Evolutionary conservation across 92 coral and sea anemone species (phyloP).

Genomic region (Virgularia gustaviana): DNA sequence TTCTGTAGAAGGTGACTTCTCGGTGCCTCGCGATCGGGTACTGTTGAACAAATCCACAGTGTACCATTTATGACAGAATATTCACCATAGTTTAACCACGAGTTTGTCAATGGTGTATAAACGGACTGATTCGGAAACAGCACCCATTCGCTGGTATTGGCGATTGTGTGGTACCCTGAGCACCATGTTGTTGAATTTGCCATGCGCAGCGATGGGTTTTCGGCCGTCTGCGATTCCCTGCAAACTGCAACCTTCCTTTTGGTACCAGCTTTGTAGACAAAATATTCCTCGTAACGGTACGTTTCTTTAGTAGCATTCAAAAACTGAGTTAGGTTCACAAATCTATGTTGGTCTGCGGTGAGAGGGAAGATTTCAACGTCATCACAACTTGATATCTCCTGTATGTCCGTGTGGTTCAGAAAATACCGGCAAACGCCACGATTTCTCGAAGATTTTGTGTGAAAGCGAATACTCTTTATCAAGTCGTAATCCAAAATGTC

Average conservation of each 20-base stretch:
- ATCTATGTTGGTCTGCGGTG: background rate
- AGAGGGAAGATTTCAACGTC: background rate
- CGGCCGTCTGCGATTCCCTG: background rate
- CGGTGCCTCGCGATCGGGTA: background rate
- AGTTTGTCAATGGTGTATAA: background rate
- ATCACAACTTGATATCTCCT: background rate
- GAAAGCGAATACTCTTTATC: constrained; percentile 3
- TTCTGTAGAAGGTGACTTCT: background rate
- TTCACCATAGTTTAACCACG: constrained; percentile 29
- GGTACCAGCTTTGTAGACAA: background rate
- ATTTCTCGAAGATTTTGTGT: background rate
- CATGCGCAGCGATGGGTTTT: no score
- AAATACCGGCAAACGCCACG: background rate
- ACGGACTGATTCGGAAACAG: background rate
- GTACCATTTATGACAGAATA: constrained; percentile 16
- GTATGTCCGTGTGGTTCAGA: background rate
- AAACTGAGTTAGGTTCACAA: background rate
- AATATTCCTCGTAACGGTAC: background rate
- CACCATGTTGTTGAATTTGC: no score
- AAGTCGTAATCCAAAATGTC: background rate
- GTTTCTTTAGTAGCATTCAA: background rate
- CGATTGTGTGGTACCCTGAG: background rate
- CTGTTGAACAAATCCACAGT: constrained; percentile 19
- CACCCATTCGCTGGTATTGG: background rate
- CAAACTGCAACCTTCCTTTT: background rate